These are phyloP conservation scores for Watsonalla binaria DNA, from an alignment of 2,888 invertebrate genomes.

Conservation along the genomic window DNA sequence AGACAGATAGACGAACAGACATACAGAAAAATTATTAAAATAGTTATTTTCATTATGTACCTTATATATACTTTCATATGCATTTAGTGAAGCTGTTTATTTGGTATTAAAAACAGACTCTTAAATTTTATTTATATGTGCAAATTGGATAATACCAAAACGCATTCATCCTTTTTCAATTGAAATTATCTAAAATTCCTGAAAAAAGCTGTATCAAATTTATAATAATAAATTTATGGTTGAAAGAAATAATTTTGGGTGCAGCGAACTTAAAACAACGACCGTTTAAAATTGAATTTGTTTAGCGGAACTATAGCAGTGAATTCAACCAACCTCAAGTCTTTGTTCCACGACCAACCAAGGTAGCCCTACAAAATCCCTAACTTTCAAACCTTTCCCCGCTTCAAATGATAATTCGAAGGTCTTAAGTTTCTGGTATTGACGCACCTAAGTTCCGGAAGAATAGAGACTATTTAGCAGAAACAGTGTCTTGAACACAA, in stretches of 20 bases:
- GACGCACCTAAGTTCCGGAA: slow-evolving; percentile 30
- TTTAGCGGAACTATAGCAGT: slow-evolving; percentile 32
- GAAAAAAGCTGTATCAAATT: neutral
- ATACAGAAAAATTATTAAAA: too few species aligned
- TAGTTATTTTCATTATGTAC: too few species aligned
- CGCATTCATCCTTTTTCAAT: neutral
- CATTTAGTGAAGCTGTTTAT: too few species aligned
- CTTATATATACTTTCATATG: too few species aligned
- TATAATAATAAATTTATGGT: neutral
- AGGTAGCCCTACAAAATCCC: slow-evolving; percentile 4
- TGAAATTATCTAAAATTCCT: neutral
- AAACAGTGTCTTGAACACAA: slow-evolving; percentile 7
- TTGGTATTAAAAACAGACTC: too few species aligned
- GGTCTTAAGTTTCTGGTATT: slow-evolving; percentile 13
- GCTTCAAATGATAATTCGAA: slow-evolving; percentile 6
- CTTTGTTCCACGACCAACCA: slow-evolving; percentile 16
- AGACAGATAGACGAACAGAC: too few species aligned
- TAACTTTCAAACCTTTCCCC: neutral
- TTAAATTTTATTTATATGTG: too few species aligned
- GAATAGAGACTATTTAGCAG: slow-evolving; percentile 22
- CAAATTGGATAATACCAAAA: too few species aligned
- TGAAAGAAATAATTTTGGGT: neutral
- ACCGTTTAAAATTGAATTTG: slow-evolving; percentile 41
- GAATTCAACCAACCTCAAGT: slow-evolving; percentile 33
- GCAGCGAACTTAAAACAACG: slow-evolving; percentile 6